Base-by-base conservation (phyloP, 2,888 invertebrate species). In the Nasonia oneida region DNA sequence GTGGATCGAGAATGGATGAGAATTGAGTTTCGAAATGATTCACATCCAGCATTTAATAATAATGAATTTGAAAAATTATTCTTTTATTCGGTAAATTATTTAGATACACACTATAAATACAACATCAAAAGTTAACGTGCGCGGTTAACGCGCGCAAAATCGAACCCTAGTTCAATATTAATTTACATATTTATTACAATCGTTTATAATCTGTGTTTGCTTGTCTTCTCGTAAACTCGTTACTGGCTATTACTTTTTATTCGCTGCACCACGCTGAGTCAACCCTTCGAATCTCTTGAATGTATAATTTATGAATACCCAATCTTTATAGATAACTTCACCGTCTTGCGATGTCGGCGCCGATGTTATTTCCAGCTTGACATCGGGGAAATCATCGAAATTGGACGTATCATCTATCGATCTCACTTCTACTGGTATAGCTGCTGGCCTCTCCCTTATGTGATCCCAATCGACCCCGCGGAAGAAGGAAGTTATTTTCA, bases 231-330 rank as follows among this genome's bases (percentile, higher is more conserved):
- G 33, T 67, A 67, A 67, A 29, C 4, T 67, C 23, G 33, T 14
- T 67, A 67, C 33, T 42, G 73, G 23, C 91, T 92, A 92, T 93
- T 95, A 97, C 95, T 97, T 97, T 94, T 97, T 97, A 90, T 96
- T 96, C 76, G 97, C 96, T 87, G 96, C 96, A 88, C 97, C 98
- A 90, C 98, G 95, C 93, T 98, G 98, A 80, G 98, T 98, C 88
- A 99, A 95, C 47, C 98, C 99, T 94, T 99, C 99, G 94, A 99
- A 99, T 90, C 99, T 96, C 94, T 99, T 99, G 95, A 99, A 99
- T 87, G 99, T 99, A 94, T 99, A 99, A 95, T 99, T 99, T 93
- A 99, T 99, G 94, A 99, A 99, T 90, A 99, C 99, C 98, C 99
- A 99, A 95, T 99, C 99, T 95, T 99, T 99, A 94, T 98, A 97